Evolutionary conservation across 1,140 invertebrate genomes (phyloP), one percentile per base, ranked within the genome.

Genomic region (Cotesia vestalis): DNA sequence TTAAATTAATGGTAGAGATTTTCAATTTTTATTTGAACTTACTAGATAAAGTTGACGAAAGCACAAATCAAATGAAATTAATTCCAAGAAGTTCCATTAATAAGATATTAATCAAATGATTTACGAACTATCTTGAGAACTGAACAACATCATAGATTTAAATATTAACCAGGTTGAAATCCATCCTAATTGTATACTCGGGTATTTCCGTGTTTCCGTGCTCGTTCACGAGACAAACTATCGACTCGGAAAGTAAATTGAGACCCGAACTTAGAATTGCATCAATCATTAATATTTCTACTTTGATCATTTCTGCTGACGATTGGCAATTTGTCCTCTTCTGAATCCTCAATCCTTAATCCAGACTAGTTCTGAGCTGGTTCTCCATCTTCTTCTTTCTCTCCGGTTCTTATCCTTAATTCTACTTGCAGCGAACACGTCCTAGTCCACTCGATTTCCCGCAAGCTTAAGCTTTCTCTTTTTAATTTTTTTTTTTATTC

Each of bases 301-400:
- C 63, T 66, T 66, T 66, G 63, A 66, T 51, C 63, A 46, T 46
- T 66, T 66, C n/a, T 66, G 63, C 63, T 66, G 63, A 66, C 63
- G 14, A 66, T 66, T 40, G 63, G 6, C 63, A 66, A 66, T 66
- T 51, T 40, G 27, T 5, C 46, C 38, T 66, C 20, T 27, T 46
- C 38, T 52, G 11, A 27, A 27, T 27, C 20, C 17, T 61, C 20
- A 8, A 9, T 61, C 40, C 5, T 11, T 11, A 46, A 46, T 46
- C 40, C 2, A 2, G 40, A 8, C 4, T 46, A 2, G 3, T 11
- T 9, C 40, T 9, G 8, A 46, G 6, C 40, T 46, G 6, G 8
- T 46, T 46, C 40, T 46, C 11, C 59, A 61, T 61, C 34, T 27
- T 61, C 27, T 9, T 12, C 20, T 51, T 51, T 0, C 14, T 51